Evolutionary conservation across 1,140 invertebrate species (phyloP).

Genomic region (Dreissena polymorpha): DNA sequence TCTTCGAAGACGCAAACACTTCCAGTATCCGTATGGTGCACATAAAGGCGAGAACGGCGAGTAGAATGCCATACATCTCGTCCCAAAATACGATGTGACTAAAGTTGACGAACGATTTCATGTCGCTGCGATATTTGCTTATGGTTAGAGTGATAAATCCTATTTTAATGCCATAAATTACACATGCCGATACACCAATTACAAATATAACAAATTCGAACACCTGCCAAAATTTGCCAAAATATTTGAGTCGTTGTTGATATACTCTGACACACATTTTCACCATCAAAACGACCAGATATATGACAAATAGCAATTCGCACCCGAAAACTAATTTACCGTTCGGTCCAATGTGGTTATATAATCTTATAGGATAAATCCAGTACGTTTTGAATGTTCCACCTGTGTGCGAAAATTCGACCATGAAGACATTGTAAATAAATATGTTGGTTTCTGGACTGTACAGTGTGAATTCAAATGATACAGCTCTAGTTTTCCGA

Average conservation of each 20-base stretch:
- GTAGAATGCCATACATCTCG: constrained; percentile 24
- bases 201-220: constrained; percentile 45
- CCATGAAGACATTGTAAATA: constrained; percentile 53
- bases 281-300: constrained; percentile 24
- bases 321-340: constrained; percentile 41
- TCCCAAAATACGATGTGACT: constrained; percentile 61
- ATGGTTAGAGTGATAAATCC: constrained; percentile 23
- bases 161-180: constrained; percentile 31
- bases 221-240: constrained; percentile 58
- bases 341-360: constrained; percentile 19
- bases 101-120: constrained; percentile 57
- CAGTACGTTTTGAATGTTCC: constrained; percentile 51
- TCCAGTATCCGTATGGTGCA: constrained; percentile 55
- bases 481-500: constrained; percentile 79
- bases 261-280: constrained; percentile 32
- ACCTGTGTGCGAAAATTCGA: constrained; percentile 80
- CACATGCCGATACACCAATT: constrained; percentile 4
- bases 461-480: constrained; percentile 81
- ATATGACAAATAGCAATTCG: constrained; percentile 47
- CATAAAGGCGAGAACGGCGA: constrained; percentile 54
- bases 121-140: constrained; percentile 39
- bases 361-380: constrained; percentile 46
- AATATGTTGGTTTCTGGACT: constrained; percentile 76
- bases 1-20: constrained; percentile 53
- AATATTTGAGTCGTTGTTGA: constrained; percentile 40